These are phyloP conservation scores for Acanthopagrus latus DNA, from an alignment of 2,797 vertebrate genomes.

Conservation along the genomic window DNA sequence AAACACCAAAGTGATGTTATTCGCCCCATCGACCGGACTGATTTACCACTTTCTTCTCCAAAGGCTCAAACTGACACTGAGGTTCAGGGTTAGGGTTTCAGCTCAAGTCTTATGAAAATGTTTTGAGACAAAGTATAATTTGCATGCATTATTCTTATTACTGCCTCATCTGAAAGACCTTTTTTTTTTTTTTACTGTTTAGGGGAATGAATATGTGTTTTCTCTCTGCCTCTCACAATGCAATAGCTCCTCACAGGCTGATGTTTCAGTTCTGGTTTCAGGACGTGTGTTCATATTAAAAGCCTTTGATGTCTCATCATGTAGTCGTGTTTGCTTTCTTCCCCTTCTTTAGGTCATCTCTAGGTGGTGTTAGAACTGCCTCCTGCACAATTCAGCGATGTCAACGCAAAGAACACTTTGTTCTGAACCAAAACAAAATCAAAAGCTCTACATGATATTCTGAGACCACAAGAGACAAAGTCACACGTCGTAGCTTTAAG, in stretches of 20 bases:
- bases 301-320: not conserved
- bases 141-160: not conserved
- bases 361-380: not conserved
- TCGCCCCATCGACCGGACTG: not conserved
- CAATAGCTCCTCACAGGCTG: not conserved
- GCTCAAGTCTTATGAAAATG: not conserved
- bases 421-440: not conserved
- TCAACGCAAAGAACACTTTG: not conserved
- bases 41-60: constrained; percentile 1
- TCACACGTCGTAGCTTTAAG: not conserved
- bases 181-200: not conserved
- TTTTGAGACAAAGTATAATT: not conserved
- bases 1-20: not conserved
- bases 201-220: not conserved
- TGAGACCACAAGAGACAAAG: constrained; percentile 6
- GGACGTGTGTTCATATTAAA: not conserved
- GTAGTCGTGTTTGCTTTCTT: not conserved
- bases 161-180: not conserved
- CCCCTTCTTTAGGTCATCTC: not conserved
- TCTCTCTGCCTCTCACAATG: not conserved
- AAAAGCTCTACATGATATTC: not conserved
- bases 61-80: not conserved
- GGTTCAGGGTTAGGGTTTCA: too few species aligned
- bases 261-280: constrained; percentile 24
- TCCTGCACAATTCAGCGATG: not conserved